Conservation (phyloP, 2,113 vertebrate species). For the Parotia lawesii region DNA sequence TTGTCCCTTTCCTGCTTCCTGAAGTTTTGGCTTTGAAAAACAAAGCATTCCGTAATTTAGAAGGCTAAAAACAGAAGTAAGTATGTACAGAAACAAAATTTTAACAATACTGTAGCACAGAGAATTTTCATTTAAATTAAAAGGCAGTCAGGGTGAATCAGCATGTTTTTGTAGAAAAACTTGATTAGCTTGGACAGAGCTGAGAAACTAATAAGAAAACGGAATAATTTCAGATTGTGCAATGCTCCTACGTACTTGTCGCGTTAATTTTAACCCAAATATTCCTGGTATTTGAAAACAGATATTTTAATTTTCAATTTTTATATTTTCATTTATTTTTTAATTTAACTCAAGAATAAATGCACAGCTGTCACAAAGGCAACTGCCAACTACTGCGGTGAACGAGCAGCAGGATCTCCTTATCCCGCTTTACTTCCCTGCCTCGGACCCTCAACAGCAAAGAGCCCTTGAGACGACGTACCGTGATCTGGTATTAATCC, state of each 20-base stretch:
- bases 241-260: not conserved
- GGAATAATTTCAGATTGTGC: not conserved
- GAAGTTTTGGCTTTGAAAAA: not conserved
- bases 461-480: conserved; percentile 61
- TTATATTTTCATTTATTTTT: not conserved
- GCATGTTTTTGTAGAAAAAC: not conserved
- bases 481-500: conserved; percentile 93
- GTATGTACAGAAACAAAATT: not conserved
- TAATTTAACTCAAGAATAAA: not conserved
- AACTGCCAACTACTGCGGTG: not conserved
- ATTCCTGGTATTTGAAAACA: not conserved
- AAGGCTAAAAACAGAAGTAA: not conserved
- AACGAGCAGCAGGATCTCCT: not conserved
- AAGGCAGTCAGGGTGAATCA: not conserved
- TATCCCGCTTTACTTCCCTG: not conserved
- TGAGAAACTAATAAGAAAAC: not conserved
- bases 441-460: not conserved
- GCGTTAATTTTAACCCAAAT: not conserved
- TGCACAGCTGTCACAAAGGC: not conserved
- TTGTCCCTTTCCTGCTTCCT: not conserved
- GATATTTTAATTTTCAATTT: not conserved
- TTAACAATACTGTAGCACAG: not conserved
- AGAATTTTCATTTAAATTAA: not conserved
- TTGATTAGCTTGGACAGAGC: not conserved
- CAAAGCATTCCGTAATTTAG: not conserved